Evolutionary conservation across 2,113 vertebrate genomes (phyloP).

Genomic region (pig (Sus scrofa)): DNA sequence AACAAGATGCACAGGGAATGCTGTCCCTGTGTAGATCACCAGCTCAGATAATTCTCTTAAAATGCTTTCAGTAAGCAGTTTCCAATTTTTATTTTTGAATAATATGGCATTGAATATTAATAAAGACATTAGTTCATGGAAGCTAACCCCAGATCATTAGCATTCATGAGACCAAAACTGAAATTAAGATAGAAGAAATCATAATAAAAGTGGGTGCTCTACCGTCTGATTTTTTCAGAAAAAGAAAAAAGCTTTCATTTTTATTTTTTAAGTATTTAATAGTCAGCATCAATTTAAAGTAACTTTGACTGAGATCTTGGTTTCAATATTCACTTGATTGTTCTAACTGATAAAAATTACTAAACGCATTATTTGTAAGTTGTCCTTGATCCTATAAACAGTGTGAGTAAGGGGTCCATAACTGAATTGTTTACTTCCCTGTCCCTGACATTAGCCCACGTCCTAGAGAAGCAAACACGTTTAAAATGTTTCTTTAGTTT

Average conservation of each 20-base stretch:
- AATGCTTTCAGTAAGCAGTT: not conserved
- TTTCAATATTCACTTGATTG: conserved; percentile 19
- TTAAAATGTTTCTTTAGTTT: not conserved
- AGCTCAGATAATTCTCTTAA: not conserved
- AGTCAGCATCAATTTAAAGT: conserved; percentile 43
- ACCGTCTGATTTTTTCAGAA: not conserved
- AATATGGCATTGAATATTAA: conserved; percentile 34
- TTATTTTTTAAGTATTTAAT: conserved; percentile 20
- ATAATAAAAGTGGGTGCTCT: conserved; percentile 42
- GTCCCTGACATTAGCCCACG: not conserved
- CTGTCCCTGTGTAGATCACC: not conserved
- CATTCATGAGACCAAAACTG: conserved; percentile 47
- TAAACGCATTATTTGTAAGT: not conserved
- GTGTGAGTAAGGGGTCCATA: too few species aligned
- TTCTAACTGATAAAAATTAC: not conserved
- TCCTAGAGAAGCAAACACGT: not conserved
- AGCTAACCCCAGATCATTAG: conserved; percentile 10
- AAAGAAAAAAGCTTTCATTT: not conserved
- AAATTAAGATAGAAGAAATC: conserved; percentile 58
- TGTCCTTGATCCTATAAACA: not conserved
- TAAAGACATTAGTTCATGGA: conserved; percentile 6
- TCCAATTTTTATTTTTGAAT: not conserved
- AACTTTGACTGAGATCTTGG: not conserved
- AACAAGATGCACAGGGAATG: not conserved
- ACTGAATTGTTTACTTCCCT: not conserved